phyloP scores from a whole-genome alignment of 2,888 invertebrate genomes.

The Helleia helle region DNA sequence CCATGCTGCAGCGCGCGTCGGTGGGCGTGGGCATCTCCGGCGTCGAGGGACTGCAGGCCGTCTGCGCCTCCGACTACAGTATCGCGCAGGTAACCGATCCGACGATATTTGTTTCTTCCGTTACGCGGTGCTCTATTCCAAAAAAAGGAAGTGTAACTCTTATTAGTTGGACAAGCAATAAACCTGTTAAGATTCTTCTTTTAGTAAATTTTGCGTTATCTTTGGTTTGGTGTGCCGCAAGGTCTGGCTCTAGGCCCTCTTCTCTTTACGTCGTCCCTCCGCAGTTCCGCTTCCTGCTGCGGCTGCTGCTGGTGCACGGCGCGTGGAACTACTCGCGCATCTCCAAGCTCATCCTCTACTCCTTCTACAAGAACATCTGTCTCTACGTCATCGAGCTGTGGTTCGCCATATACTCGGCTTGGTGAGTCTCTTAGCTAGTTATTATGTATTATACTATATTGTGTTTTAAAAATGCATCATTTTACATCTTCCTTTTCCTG shows the following conservation, averaged over 20 bases:
- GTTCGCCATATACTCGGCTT: constrained; percentile 98
- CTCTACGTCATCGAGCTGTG: constrained; percentile 99
- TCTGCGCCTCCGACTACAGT: constrained; percentile 99
- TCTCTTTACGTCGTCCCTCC: constrained; percentile 14
- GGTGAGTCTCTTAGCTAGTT: constrained; percentile 72
- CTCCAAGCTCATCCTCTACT: constrained; percentile 98
- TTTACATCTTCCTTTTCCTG: no score
- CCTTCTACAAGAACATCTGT: constrained; percentile 99
- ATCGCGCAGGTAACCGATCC: constrained; percentile 85
- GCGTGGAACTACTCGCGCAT: constrained; percentile 99
- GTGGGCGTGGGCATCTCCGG: constrained; percentile 99
- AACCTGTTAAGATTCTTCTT: no score
- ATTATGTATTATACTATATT: neutral
- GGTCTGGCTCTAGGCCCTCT: neutral
- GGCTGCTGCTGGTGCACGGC: constrained; percentile 96
- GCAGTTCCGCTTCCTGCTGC: constrained; percentile 93
- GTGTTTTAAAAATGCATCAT: no score
- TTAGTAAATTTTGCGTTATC: no score
- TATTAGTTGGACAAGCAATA: no score
- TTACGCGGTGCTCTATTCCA: no score
- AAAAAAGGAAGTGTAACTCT: no score
- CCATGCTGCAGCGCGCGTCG: constrained; percentile 98
- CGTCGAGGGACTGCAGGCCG: constrained; percentile 98
- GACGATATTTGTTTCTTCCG: no score
- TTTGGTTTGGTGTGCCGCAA: neutral